These are phyloP conservation scores for Drosophila athabasca DNA, from an alignment of 1,140 invertebrate species.

Conservation along the genomic window DNA sequence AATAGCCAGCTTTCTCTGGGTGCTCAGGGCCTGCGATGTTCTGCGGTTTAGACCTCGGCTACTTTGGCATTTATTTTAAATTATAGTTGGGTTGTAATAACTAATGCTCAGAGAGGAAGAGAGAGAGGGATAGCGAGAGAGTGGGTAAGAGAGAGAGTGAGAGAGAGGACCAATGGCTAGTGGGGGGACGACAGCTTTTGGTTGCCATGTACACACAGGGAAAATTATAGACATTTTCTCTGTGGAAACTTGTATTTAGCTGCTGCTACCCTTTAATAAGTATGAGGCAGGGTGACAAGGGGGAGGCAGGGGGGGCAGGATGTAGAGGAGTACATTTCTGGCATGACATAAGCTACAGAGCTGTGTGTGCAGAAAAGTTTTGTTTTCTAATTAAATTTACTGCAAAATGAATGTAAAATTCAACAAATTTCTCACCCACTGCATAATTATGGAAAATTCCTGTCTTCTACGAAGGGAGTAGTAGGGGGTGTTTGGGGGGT, in stretches of 20 bases:
- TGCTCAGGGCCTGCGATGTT: conserved; percentile 41
- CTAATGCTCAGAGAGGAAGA: conserved; percentile 59
- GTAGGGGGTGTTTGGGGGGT: too few relatives aligned
- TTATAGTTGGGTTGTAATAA: conserved; percentile 77
- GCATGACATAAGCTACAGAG: conserved; percentile 26
- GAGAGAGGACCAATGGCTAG: too few relatives aligned
- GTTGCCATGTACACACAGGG: conserved; percentile 56
- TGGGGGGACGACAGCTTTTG: conserved; percentile 7
- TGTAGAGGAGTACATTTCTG: conserved; percentile 17
- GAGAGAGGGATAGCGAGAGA: not conserved
- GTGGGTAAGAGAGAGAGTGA: too few relatives aligned
- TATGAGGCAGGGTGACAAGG: too few relatives aligned
- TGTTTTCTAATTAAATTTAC: conserved; percentile 61
- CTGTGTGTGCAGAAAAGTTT: conserved; percentile 12
- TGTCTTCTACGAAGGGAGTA: not conserved
- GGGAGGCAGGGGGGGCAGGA: too few relatives aligned
- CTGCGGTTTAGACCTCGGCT: conserved; percentile 72
- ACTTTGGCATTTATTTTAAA: conserved; percentile 81
- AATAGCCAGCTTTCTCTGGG: conserved; percentile 54
- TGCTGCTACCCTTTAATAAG: conserved; percentile 45
- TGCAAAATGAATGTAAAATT: conserved; percentile 59
- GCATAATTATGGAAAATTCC: conserved; percentile 74
- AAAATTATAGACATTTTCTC: conserved; percentile 72
- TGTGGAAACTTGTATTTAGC: conserved; percentile 41
- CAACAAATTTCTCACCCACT: conserved; percentile 52